Evolutionary conservation across 1,140 invertebrate genomes (phyloP).

Genomic region (Euwallacea fornicatus): DNA sequence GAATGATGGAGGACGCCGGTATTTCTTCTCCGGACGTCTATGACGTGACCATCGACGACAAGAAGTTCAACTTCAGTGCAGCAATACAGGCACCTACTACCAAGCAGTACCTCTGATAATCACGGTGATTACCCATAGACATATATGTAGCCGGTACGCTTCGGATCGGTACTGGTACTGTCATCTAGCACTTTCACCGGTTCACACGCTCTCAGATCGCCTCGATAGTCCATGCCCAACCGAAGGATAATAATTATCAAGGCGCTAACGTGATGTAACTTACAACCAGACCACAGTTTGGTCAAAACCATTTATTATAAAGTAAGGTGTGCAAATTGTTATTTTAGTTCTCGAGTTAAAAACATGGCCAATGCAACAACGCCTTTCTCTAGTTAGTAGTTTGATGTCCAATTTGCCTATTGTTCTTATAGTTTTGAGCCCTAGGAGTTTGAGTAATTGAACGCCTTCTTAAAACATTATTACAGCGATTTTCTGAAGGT

Average conservation of each 20-base stretch:
- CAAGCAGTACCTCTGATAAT: conserved; percentile 36
- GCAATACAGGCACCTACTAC: conserved; percentile 22
- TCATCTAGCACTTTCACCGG: conserved; percentile 42
- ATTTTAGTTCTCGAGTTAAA: neutral
- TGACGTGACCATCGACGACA: conserved; percentile 8
- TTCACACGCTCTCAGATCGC: conserved; percentile 40
- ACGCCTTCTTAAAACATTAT: too few species aligned
- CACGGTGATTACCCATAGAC: conserved; percentile 38
- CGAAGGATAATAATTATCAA: conserved; percentile 37
- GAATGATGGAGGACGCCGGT: too few species aligned
- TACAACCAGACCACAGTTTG: conserved; percentile 28
- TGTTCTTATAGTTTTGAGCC: too few species aligned
- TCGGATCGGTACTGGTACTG: conserved; percentile 35
- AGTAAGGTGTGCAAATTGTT: conserved; percentile 27
- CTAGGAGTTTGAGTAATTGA: too few species aligned
- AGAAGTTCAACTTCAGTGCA: conserved; percentile 19
- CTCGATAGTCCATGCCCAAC: conserved; percentile 37
- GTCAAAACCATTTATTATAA: conserved; percentile 38
- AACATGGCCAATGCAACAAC: neutral
- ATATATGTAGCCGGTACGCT: conserved; percentile 37
- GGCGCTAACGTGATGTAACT: conserved; percentile 36
- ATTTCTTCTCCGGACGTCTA: neutral
- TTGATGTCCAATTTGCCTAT: too few species aligned
- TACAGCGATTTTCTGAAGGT: too few species aligned
- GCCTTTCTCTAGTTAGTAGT: neutral